A percentile compares a stretch with the other conserved stretches of the same genome.
phyloP scores from a whole-genome alignment of 2,113 vertebrate species.

The Albula goreensis region DNA sequence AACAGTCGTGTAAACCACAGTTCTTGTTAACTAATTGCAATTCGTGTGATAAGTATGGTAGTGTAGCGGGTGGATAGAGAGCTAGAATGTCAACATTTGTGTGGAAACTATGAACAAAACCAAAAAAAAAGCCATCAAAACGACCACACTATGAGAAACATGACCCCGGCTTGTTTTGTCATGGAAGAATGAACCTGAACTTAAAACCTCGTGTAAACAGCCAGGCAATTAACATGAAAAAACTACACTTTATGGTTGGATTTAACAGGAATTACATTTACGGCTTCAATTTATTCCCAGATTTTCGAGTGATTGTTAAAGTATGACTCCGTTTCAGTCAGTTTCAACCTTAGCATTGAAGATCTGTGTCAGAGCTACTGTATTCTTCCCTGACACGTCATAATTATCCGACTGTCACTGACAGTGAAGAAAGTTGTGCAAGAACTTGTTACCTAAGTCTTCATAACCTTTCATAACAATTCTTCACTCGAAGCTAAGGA shows the following conservation, averaged over 20 bases:
- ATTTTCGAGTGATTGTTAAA: too few species aligned
- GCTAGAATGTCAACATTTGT: not conserved
- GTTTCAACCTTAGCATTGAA: too few species aligned
- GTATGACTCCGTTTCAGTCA: too few species aligned
- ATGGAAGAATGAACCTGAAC: slow-evolving; percentile 43
- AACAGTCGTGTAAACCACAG: too few species aligned
- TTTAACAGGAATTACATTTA: too few species aligned
- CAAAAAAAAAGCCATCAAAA: slow-evolving; percentile 7
- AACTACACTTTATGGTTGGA: slow-evolving; percentile 40
- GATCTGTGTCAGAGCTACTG: too few species aligned
- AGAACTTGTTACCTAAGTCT: not conserved
- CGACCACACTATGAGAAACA: slow-evolving; percentile 31
- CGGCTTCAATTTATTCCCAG: too few species aligned
- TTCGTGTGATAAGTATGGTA: too few species aligned
- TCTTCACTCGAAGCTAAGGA: not conserved
- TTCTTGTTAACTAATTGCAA: too few species aligned
- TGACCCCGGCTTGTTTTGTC: slow-evolving; percentile 33
- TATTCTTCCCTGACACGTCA: not conserved
- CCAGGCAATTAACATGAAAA: slow-evolving; percentile 47
- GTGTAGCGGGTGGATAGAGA: not conserved
- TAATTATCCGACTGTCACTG: not conserved
- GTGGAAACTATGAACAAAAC: not conserved
- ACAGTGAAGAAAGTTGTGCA: not conserved
- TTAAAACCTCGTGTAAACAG: slow-evolving; percentile 44
- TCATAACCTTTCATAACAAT: not conserved